Conservation (phyloP, 2,888 invertebrate species). For the Agrypnus murinus region DNA sequence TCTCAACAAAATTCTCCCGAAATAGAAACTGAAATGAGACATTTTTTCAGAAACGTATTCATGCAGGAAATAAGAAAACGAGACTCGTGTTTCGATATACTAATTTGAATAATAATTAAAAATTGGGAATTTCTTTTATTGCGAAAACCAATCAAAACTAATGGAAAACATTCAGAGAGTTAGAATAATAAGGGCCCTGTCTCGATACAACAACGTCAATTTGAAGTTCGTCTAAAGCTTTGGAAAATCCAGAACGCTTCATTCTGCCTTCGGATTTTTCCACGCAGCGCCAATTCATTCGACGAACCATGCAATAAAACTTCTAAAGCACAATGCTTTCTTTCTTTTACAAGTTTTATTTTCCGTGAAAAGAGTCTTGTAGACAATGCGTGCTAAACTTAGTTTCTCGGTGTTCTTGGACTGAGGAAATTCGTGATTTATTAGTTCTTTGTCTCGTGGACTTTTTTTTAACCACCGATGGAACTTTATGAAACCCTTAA, state of each 20-base stretch:
- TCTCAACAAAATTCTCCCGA: constrained; percentile 15
- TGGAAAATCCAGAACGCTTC: constrained; percentile 44
- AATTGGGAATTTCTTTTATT: constrained; percentile 7
- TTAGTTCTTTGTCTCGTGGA: constrained; percentile 34
- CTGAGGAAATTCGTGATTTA: constrained; percentile 49
- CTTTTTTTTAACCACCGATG: constrained; percentile 17
- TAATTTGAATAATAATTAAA: too few species aligned
- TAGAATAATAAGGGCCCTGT: constrained; percentile 39
- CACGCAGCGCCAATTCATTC: constrained; percentile 48
- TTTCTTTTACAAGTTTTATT: constrained; percentile 57
- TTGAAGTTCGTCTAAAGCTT: constrained; percentile 44
- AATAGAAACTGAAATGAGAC: background rate
- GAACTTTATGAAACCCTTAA: constrained; percentile 14
- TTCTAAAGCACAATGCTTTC: constrained; percentile 50
- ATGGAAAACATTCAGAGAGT: constrained; percentile 42
- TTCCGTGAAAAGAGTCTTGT: constrained; percentile 56
- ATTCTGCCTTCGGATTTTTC: constrained; percentile 48
- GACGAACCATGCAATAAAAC: constrained; percentile 47
- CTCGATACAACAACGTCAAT: constrained; percentile 35
- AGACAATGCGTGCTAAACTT: constrained; percentile 51
- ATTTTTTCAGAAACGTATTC: background rate
- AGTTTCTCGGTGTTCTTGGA: constrained; percentile 44
- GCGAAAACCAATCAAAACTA: constrained; percentile 41
- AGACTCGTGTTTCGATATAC: background rate
- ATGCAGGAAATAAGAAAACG: too few species aligned